phyloP scores from a whole-genome alignment of 2,113 vertebrate species.

The Poeciliopsis retropinna region DNA sequence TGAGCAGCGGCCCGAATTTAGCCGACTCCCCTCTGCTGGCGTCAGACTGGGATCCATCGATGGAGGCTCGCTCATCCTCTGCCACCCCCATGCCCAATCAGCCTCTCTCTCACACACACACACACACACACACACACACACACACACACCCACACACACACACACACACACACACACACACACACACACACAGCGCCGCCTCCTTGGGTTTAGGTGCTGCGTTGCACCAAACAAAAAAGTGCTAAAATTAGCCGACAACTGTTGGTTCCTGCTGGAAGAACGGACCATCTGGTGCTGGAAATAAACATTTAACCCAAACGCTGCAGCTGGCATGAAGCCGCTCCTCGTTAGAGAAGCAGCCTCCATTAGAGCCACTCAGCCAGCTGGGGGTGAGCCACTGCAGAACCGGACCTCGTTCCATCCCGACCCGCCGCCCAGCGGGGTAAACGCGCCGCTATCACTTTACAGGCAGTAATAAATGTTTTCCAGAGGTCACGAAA shows the following conservation, averaged over 20 bases:
- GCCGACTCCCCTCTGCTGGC: conserved; percentile 51
- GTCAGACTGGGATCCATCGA: conserved; percentile 63
- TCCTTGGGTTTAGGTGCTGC: conserved; percentile 21
- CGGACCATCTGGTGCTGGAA: conserved; percentile 34
- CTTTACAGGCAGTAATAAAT: too few relatives aligned
- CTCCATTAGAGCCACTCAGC: not conserved
- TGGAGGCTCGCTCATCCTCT: conserved; percentile 62
- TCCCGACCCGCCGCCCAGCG: not conserved
- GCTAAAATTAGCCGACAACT: conserved; percentile 34
- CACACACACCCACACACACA: not conserved
- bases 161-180: not conserved
- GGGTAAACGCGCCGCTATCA: too few relatives aligned
- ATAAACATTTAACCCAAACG: conserved; percentile 45
- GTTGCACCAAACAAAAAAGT: conserved; percentile 9
- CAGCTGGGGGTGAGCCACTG: not conserved
- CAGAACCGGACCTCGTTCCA: conserved; percentile 4
- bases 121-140: not conserved
- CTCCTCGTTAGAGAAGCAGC: conserved; percentile 8
- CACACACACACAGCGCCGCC: conserved; percentile 5
- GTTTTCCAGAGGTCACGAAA: too few relatives aligned
- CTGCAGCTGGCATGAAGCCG: conserved; percentile 4
- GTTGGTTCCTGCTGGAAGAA: conserved; percentile 21
- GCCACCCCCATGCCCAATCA: conserved; percentile 53
- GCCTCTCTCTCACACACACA: conserved; percentile 4
- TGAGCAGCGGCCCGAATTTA: conserved; percentile 48